Base-by-base conservation (phyloP, 2,888 invertebrate genomes). In the Heliconius erato region DNA sequence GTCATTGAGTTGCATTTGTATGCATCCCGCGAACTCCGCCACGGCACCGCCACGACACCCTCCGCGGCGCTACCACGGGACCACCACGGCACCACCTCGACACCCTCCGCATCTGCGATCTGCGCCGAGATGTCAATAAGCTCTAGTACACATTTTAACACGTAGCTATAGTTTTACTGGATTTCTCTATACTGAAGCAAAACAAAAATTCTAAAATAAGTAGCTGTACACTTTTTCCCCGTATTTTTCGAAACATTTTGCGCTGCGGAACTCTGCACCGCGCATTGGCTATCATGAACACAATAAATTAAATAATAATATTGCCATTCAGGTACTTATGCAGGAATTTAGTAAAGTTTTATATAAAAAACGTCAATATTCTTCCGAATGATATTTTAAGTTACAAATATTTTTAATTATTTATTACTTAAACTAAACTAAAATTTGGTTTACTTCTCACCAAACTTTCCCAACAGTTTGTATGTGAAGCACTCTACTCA, bases 1-100 rank as follows among this genome's bases (percentile, higher is more conserved):
- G 23, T 54, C 54, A 54, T 54, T n/a, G 28, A 19, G n/a, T n/a
- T 77, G 76, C 76, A 77, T 77, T 63, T 65, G 67, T 67, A 77
- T 67, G 77, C 77, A 77, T 16, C 77, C 63, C 44, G 28, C 77
- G 77, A 32, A 14, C 14, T 19, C 49, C 72, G 44, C 74, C 26
- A 9, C 49, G n/a, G 40, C 44, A 26, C 74, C 3, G 4, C 44
- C 76, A 23, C 35, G n/a, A 40, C 65, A 19, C 74, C 74, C 9
- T 12, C 44, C 76, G 23, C 35, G n/a, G 63, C 65, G 3, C 74
- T 1, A 23, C 54, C 65, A n/a, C 40, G 19, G 63, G 63, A 49
- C 59, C 59, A 23, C 59, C 54, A 6, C 59, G 59, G 9, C 59
- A 59, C 59, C 59, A 9, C 59, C 19, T 2, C 35, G n/a, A 40